Percentiles rank a stretch among this genome's conserved stretches.
Conservation (phyloP, 2,888 invertebrate genomes). For the Artemia sinica region DNA sequence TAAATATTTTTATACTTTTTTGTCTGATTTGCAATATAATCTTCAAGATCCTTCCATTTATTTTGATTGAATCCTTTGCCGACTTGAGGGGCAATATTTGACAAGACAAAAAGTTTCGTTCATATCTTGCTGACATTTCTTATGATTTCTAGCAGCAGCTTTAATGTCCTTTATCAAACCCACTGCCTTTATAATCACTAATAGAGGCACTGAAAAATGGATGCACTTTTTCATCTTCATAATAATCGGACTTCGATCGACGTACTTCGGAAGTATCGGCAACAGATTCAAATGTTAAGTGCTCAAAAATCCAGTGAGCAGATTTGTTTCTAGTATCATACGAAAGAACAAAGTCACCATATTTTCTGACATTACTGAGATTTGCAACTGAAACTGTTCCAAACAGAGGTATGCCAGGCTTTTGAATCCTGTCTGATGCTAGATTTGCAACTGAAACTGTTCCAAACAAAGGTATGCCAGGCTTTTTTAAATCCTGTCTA, state of each 20-base stretch:
- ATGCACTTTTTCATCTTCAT: conserved; percentile 64
- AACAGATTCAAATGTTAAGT: conserved; percentile 59
- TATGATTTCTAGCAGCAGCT: conserved; percentile 95
- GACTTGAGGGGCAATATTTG: conserved; percentile 93
- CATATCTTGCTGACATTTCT: conserved; percentile 53
- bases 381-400: too few relatives aligned
- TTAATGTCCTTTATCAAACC: conserved; percentile 88
- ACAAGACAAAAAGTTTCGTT: conserved; percentile 81
- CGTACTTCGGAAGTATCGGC: conserved; percentile 51
- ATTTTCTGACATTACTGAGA: conserved; percentile 59
- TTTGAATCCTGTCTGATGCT: too few relatives aligned
- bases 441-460: conserved; percentile 52
- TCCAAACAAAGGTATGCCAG: conserved; percentile 51
- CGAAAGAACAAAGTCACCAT: conserved; percentile 75
- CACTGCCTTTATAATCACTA: conserved; percentile 70
- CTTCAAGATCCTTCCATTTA: conserved; percentile 76
- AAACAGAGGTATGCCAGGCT: too few relatives aligned
- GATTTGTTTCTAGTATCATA: conserved; percentile 74
- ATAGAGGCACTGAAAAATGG: conserved; percentile 69
- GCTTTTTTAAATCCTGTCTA: conserved; percentile 28
- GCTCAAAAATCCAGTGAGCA: conserved; percentile 94
- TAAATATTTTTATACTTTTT: conserved; percentile 59
- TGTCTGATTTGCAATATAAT: conserved; percentile 56
- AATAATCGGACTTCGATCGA: conserved; percentile 64
- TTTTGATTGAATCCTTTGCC: conserved; percentile 80